Base-by-base conservation (phyloP, 2,797 vertebrate genomes). In the Todus mexicanus region DNA sequence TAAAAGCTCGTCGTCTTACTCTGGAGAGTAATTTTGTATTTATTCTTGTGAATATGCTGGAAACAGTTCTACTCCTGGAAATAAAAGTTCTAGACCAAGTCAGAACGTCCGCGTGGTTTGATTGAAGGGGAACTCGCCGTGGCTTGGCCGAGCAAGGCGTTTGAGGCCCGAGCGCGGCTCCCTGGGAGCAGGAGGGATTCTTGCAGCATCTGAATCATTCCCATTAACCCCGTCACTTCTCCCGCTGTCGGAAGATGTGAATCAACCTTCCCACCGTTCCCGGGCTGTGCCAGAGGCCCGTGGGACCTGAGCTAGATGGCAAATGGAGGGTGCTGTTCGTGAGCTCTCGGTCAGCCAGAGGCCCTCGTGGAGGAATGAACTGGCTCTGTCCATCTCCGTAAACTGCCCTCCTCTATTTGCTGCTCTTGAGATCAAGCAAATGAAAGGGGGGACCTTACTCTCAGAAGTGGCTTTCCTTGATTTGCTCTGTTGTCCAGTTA, bases 21-120 rank as follows among this genome's bases (percentile, higher is more conserved):
- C 84, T 72, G 75, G 42, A 93, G 84, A 93, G 90, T 94, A 91
- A 90, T 94, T 93, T 96, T 96, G 5, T 95, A 96, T 96, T 95
- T 96, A 94, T 97, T 96, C 93, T 95, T 93, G 92, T 95, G 92
- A 96, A 97, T 94, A 95, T 95, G 66, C 38, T 64, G 47, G 92
- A 66, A 94, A 45, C 68, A 68, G 43, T 66, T 82, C 60, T 92
- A 47, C 38, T 90, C 37, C 78, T 89, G 73, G 82, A 84, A 92
- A 96, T 96, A 94, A 95, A 97, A 92, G 57, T 89, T 84, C 38
- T 89, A 59, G 45, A 85, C 54, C 19, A 38, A 84, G 75, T 84
- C 53, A 66, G 61, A 68, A 45, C 7, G 50, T 57, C 45, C 40
- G 10, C 35, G n/a, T 70, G 66, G 38, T 82, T 54, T 64, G 59